Base-by-base conservation (phyloP, 1,140 invertebrate genomes). In the Drosophila nasuta region DNA sequence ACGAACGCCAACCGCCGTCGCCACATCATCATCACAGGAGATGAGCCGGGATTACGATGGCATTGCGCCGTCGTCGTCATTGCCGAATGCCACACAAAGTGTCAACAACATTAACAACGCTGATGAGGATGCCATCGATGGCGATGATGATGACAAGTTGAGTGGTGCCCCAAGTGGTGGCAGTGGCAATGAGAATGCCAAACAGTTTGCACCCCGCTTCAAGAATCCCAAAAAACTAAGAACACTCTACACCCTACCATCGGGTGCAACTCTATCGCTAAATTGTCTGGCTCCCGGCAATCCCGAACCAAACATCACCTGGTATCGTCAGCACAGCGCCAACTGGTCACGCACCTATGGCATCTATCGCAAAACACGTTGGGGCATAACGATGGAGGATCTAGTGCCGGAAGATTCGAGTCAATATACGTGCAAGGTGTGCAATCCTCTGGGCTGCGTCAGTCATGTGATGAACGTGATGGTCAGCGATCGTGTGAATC, bases 391-490 rank as follows among this genome's bases (percentile, higher is more conserved):
- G 5, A 91, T 97, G 70, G 96, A 97, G 77, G 96, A 97, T 86
- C 91, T 97, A 4, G 95, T 96, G 0, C 95, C 95, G 2, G 93
- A 95, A 8, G 97, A 98, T 80, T 95, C 94, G 48, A 97, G 97
- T 17, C 96, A 96, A 79, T 98, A 98, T 89, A 97, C 96, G 0
- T 98, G 98, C 83, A 93, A 95, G 28, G 95, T 97, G 5, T 96
- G 96, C 93, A 98, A 98, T 89, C 85, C 93, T 5, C 86, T 96
- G 13, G 97, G 96, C 5, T 97, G 96, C 82, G 96, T 97, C 56
- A 94, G 96, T 43, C 95, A 96, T 83, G 96, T 95, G 0, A 96
- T 95, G 82, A 94, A 93, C 69, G 30, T 92, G 38, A 77, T 91
- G 2, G 81, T 92, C 5, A 90, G 57, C 20, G 91, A 92, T 74